Base-by-base conservation (phyloP, 2,888 invertebrate species). In the Parthenolecanium corni region DNA sequence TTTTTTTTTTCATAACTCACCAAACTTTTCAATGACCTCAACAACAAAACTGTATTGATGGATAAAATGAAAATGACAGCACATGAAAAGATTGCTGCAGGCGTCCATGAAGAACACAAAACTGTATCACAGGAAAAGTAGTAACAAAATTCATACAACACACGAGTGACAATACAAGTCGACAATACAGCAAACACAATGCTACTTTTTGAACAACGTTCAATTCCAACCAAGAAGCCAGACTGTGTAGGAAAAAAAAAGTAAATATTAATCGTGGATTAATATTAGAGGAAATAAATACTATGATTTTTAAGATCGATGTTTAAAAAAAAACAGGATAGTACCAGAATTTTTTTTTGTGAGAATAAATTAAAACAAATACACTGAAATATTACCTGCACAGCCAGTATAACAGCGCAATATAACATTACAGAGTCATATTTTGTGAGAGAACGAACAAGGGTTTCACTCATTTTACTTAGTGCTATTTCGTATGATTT, bases 371-470 rank as follows among this genome's bases (percentile, higher is more conserved):
- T 24, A 6, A 23, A 3, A 9, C 2, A 52, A n/a, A n/a, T 2
- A 23, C 4, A 14, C 5, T 23, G 11, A 44, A 20, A 18, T 12
- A 14, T 44, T 38, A 58, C 61, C 24, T 61, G 61, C 11, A 54
- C 12, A 6, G 46, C 24, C 25, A 63, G 44, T 4, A 63, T 18
- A 46, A 53, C 25, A 11, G 53, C 53, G 1, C 38, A 18, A 23
- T 36, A 54, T 36, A 63, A 46, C 31, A 16, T 46, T n/a, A 61
- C 49, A 6, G 36, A 42, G 36, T 63, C 63, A 47, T 53, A 63
- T 36, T 53, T 53, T 1, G 53, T 63, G 18, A 63, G 47, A 3
- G 54, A 63, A 38, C 25, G 25, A 1, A 63, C 23, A 14, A 63
- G 44, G 36, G 20, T 44, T 2, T 16, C 16, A 23, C 63, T 54